These are phyloP conservation scores for Agrilus mali DNA, from an alignment of 2,888 invertebrate species.

Conservation along the genomic window DNA sequence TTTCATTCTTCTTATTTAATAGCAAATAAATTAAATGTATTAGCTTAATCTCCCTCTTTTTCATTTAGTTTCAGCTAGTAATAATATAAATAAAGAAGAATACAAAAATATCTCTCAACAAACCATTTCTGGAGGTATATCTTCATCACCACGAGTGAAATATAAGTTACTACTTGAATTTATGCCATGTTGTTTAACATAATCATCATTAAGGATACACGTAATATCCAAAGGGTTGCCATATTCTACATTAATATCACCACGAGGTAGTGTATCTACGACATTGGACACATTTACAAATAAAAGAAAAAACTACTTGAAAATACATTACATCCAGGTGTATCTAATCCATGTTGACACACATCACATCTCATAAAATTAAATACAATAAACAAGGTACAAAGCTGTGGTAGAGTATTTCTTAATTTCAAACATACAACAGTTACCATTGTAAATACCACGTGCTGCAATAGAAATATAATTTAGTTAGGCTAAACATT, in stretches of 20 bases:
- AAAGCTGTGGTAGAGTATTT: too few species aligned
- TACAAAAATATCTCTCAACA: conserved; percentile 6
- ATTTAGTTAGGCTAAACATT: too few species aligned
- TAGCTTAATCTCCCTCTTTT: too few species aligned
- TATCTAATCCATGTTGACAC: conserved; percentile 2
- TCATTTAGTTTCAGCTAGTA: too few species aligned
- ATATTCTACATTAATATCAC: conserved; percentile 38
- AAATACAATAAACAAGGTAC: too few species aligned
- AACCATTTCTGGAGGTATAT: conserved; percentile 31
- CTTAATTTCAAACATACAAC: too few species aligned
- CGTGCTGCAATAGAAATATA: too few species aligned
- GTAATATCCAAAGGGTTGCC: conserved; percentile 50
- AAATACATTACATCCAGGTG: conserved; percentile 12
- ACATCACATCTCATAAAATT: too few species aligned
- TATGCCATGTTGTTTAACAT: conserved; percentile 34
- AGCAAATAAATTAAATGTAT: too few species aligned
- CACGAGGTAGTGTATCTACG: conserved; percentile 28
- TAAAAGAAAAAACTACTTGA: conserved; percentile 1
- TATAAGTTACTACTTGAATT: conserved; percentile 37
- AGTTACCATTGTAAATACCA: too few species aligned
- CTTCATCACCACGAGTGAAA: conserved; percentile 33
- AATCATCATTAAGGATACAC: conserved; percentile 44
- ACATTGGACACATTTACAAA: conserved; percentile 5
- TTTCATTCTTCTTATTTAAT: too few species aligned
- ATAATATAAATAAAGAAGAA: too few species aligned